These are phyloP conservation scores for Amphiprion percula DNA, from an alignment of 2,113 vertebrate species.

Conservation along the genomic window DNA sequence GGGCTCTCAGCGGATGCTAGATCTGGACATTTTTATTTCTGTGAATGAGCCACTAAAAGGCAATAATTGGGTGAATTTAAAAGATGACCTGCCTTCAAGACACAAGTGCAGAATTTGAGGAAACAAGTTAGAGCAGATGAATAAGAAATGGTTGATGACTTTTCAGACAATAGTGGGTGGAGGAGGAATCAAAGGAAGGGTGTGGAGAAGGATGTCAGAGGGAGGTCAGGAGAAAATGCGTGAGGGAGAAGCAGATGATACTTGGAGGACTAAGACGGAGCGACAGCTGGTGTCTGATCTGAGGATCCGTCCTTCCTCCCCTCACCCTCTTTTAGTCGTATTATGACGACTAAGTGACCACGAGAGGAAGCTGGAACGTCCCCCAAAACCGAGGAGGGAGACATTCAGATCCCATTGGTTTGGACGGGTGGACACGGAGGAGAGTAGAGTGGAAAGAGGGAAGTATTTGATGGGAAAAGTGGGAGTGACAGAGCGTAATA, in stretches of 20 bases:
- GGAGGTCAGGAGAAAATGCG: constrained; percentile 55
- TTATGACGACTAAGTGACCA: constrained; percentile 67
- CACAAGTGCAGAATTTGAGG: background rate
- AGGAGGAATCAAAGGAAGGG: constrained; percentile 20
- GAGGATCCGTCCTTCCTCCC: constrained; percentile 70
- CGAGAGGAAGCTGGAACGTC: constrained; percentile 17
- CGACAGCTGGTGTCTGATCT: constrained; percentile 84
- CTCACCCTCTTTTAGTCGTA: constrained; percentile 56
- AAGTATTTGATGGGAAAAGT: constrained; percentile 10
- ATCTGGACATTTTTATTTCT: background rate
- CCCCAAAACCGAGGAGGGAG: background rate
- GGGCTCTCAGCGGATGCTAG: too few relatives aligned
- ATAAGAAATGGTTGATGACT: background rate
- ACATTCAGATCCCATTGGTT: constrained; percentile 7
- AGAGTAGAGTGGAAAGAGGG: constrained; percentile 15
- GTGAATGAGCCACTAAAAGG: background rate
- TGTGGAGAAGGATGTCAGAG: constrained; percentile 9
- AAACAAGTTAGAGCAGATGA: background rate
- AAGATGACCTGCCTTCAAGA: background rate
- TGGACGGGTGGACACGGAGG: background rate
- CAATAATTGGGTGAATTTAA: background rate
- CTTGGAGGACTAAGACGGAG: constrained; percentile 59
- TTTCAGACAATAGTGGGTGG: background rate
- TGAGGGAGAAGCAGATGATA: constrained; percentile 54
- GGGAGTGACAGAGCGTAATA: background rate